Conservation (phyloP, 2,113 vertebrate species). For the Hippocampus guttulatus region DNA sequence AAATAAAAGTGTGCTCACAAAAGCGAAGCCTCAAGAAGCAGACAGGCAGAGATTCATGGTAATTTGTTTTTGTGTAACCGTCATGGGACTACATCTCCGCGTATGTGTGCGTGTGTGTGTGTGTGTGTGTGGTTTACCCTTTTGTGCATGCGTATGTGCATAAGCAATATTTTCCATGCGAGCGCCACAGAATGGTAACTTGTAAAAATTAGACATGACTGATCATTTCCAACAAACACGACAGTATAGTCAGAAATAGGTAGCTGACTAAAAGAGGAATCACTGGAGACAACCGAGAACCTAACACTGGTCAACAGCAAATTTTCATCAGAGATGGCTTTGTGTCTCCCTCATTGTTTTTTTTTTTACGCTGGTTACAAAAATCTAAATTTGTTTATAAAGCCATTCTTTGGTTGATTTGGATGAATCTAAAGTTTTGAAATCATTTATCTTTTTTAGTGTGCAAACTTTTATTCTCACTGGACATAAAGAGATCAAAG, state of each 20-base stretch:
- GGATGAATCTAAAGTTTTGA: no score
- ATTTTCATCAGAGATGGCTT: no score
- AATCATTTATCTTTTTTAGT: no score
- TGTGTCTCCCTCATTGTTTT: no score
- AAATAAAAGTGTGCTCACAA: conserved; percentile 22
- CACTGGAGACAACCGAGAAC: not conserved
- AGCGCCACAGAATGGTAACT: not conserved
- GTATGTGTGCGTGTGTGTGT: not conserved
- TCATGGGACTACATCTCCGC: conserved; percentile 20
- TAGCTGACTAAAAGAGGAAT: not conserved
- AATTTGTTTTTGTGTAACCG: conserved; percentile 41
- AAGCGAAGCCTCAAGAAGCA: conserved; percentile 33
- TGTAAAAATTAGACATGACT: not conserved
- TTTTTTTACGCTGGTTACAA: no score
- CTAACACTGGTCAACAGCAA: not conserved
- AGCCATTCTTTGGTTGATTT: no score
- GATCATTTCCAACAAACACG: not conserved
- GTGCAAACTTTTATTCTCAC: no score
- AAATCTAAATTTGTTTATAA: no score
- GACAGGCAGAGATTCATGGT: conserved; percentile 38
- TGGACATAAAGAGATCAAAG: no score
- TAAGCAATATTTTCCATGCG: not conserved
- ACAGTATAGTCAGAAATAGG: not conserved
- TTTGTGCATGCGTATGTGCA: not conserved
- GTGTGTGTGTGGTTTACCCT: not conserved